Base-by-base conservation (phyloP, 2,113 vertebrate genomes). In the Phaethornis superciliosus region DNA sequence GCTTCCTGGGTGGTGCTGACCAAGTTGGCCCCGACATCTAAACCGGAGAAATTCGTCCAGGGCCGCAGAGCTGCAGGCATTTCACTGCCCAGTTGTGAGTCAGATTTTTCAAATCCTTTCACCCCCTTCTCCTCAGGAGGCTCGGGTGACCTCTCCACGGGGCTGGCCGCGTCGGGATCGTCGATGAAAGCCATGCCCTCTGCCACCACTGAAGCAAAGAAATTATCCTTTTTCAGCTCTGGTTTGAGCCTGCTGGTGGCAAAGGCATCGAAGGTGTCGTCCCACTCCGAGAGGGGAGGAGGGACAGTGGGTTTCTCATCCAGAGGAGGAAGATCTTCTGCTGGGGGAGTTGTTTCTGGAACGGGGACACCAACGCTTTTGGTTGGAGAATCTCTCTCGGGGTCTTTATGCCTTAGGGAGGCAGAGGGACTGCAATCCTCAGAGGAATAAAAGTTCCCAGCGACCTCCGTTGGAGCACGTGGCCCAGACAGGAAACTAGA, bases 191-290 rank as follows among this genome's bases (percentile, higher is more conserved):
- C 95, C 95, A 96, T 70, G 79, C 90, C 94, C 92, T 97, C 97
- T 6, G 77, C 70, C 22, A 21, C 88, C 85, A 88, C 72, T 2
- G 54, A 94, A 44, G 85, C 84, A 10, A 95, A 91, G 19, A 92
- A 93, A 42, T 33, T 70, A 19, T 96, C 88, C 32, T 76, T 85
- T 68, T 89, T 86, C n/a, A 75, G 71, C 20, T 92, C 96, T 1
- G 98, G 97, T 80, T 97, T 97, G 78, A 99, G 97, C 95, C 99
- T 97, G 96, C 98, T 98, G 85, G 98, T 97, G 4, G 98, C 98
- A 94, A 99, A 99, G 62, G 96, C 94, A 70, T 98, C 98, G 76
- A 99, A 99, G 71, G 96, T 98, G 6, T 99, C 98, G 10, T 99
- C 98, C 98, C 98, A 98, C 85, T 98, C 98, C 0, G 98, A 96